Evolutionary conservation across 2,797 vertebrate species (phyloP), one percentile per base, ranked within the genome.

Genomic region (Amazona ochrocephala): DNA sequence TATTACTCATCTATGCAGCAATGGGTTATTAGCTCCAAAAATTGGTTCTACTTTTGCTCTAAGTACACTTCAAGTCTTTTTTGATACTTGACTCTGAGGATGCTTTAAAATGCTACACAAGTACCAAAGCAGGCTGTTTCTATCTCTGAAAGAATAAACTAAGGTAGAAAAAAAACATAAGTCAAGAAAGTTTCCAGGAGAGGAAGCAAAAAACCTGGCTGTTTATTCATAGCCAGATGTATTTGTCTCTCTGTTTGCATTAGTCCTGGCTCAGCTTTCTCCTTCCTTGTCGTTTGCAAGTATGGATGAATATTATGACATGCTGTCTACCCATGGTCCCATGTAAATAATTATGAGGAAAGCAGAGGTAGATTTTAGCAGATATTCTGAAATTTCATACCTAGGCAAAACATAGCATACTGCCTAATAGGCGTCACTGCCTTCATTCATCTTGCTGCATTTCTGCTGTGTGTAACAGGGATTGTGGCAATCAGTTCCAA

Each of bases 221-320:
- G 94, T 96, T 97, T 94, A 95, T 93, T 93, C 84, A 45, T 21
- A 65, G 53, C 48, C 83, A 94, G 84, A 93, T 94, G 80, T 83
- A 88, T 84, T 83, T 85, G 87, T 93, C 73, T 93, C 62, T 90
- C 29, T 95, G 89, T 95, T 96, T 95, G 74, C 65, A 20, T 92
- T 80, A 87, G 34, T 41, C 53, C 58, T 93, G 65, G 86, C 86
- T 84, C 74, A 84, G 86, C 45, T 83, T 77, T 78, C 68, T 80
- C 81, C 78, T 95, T 81, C 72, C 92, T 92, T 95, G 75, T 68
- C 61, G 72, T 65, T 83, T 85, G 81, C n/a, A 39, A 89, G 8
- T 77, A 65, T 66, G 78, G 90, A 75, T 74, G 71, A 72, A 37
- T 95, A 89, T 94, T 96, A 75, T 91, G 93, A 88, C 91, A 81